Conservation (phyloP, 2,797 vertebrate species). For the Fistularia tabacaria region DNA sequence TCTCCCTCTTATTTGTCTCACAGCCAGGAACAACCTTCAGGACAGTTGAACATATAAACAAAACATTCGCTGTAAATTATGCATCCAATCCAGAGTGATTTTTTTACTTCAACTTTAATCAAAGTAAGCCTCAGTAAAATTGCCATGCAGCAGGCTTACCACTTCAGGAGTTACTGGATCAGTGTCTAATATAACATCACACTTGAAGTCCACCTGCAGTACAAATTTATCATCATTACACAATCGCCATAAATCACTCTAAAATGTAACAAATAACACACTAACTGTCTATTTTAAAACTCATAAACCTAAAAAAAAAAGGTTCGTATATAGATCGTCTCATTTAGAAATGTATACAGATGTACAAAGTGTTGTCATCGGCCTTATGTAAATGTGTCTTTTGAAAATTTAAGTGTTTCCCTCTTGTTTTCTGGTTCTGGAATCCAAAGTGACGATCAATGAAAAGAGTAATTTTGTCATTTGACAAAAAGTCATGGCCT, state of each 20-base stretch:
- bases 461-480: too few species aligned
- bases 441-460: neutral
- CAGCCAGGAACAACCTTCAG: neutral
- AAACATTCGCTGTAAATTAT: neutral
- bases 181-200: constrained; percentile 69
- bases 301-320: too few species aligned
- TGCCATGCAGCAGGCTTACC: constrained; percentile 25
- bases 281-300: too few species aligned
- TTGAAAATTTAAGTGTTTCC: too few species aligned
- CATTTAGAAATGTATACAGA: too few species aligned
- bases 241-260: too few species aligned
- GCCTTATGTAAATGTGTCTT: too few species aligned
- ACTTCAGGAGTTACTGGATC: constrained; percentile 46
- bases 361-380: too few species aligned
- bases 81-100: neutral
- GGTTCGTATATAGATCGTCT: too few species aligned
- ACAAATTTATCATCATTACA: constrained; percentile 6
- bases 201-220: constrained; percentile 66
- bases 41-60: neutral
- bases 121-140: neutral
- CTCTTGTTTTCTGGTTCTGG: too few species aligned
- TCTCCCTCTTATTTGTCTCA: constrained; percentile 6
- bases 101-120: neutral
- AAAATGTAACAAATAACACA: too few species aligned
- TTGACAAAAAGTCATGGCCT: neutral